Percentiles rank a stretch among this genome's conserved stretches.
These are phyloP conservation scores for Schizotus pectinicornis DNA, from an alignment of 2,888 invertebrate genomes.

Conservation along the genomic window DNA sequence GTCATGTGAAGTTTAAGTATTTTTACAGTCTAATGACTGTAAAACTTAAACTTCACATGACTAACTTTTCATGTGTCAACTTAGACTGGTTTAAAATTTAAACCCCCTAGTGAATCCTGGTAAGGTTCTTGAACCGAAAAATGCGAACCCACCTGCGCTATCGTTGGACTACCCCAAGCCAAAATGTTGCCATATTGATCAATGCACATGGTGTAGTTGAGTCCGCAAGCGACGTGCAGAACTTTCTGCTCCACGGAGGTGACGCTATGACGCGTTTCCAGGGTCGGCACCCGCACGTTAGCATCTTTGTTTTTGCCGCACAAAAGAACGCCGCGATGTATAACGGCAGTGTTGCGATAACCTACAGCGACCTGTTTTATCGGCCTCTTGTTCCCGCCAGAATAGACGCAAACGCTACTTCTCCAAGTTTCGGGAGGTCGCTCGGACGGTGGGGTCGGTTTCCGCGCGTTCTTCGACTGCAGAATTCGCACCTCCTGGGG, in stretches of 20 bases:
- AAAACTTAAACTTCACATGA: not conserved
- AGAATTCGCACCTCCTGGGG: constrained; percentile 74
- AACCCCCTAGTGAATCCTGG: not conserved
- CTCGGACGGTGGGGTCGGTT: constrained; percentile 33
- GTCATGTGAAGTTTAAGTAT: no score
- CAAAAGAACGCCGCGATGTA: constrained; percentile 53
- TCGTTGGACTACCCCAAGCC: constrained; percentile 77
- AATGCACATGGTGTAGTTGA: constrained; percentile 78
- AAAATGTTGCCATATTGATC: constrained; percentile 70
- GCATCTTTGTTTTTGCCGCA: constrained; percentile 93
- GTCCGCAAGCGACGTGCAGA: constrained; percentile 70
- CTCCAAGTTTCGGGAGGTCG: constrained; percentile 50
- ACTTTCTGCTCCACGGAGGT: constrained; percentile 50
- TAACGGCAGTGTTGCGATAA: constrained; percentile 74
- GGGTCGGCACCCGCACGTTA: constrained; percentile 79
- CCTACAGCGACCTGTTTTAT: constrained; percentile 66
- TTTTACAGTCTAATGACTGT: no score
- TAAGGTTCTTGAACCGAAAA: not conserved
- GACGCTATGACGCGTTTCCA: constrained; percentile 50
- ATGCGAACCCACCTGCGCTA: constrained; percentile 63
- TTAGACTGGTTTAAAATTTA: no score
- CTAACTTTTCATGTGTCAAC: not conserved
- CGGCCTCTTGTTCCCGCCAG: constrained; percentile 40
- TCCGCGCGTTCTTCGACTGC: constrained; percentile 55
- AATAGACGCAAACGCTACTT: constrained; percentile 53